These are phyloP conservation scores for Xestia xanthographa DNA, from an alignment of 2,888 invertebrate species.

Conservation along the genomic window DNA sequence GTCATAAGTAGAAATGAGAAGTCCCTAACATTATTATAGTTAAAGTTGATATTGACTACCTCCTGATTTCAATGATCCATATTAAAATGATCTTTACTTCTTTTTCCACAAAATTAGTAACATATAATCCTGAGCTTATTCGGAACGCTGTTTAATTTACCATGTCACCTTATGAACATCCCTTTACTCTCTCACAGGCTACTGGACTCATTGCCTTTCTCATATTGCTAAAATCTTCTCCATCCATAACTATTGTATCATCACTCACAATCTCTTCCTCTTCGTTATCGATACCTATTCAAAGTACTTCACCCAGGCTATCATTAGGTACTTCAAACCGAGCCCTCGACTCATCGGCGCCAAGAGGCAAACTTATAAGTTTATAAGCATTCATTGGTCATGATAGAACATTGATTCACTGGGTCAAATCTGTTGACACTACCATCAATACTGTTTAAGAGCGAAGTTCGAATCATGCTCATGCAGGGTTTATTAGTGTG, in stretches of 20 bases:
- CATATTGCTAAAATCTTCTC: not conserved
- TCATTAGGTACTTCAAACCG: conserved; percentile 47
- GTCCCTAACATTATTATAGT: too few species aligned
- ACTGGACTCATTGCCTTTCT: not conserved
- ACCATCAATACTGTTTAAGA: conserved; percentile 85
- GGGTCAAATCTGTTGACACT: conserved; percentile 87
- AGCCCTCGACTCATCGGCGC: conserved; percentile 66
- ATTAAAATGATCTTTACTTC: too few species aligned
- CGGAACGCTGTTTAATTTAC: not conserved
- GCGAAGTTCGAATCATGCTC: conserved; percentile 71
- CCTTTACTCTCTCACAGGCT: too few species aligned
- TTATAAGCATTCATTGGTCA: conserved; percentile 78
- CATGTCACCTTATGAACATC: not conserved
- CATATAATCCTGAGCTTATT: not conserved
- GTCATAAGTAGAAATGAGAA: too few species aligned
- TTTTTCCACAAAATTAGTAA: too few species aligned
- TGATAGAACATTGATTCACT: conserved; percentile 86
- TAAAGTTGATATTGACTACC: not conserved
- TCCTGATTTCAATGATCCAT: not conserved
- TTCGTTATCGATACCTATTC: conserved; percentile 7
- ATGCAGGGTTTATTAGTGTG: conserved; percentile 61
- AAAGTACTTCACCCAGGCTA: conserved; percentile 15
- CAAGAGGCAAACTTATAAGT: conserved; percentile 69
- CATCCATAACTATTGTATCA: too few species aligned
- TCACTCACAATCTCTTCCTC: not conserved